Percentiles rank a stretch among this genome's conserved stretches.
Evolutionary conservation across 2,888 invertebrate species (phyloP).

Genomic region (Opisthograptis luteolata): DNA sequence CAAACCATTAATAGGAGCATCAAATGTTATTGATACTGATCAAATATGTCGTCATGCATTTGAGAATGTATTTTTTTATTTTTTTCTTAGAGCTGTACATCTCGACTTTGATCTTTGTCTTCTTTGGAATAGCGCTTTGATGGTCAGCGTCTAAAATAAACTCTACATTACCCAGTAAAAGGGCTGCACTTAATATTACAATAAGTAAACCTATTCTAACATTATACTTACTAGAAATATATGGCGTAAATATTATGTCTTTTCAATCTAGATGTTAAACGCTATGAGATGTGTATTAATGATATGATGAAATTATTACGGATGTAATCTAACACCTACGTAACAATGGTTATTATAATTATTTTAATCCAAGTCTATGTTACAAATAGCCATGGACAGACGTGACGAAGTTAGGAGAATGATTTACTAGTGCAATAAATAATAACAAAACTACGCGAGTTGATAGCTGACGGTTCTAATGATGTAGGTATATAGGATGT

Average conservation of each 20-base stretch:
- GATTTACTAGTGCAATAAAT: conserved; percentile 2
- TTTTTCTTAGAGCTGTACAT: conserved; percentile 5
- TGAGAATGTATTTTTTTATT: not conserved
- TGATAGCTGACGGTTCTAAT: not conserved
- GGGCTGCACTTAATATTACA: conserved; percentile 62
- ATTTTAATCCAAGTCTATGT: conserved; percentile 43
- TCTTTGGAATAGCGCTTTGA: conserved; percentile 4
- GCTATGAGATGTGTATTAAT: conserved; percentile 79
- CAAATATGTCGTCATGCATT: not conserved
- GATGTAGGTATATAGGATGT: conserved; percentile 1
- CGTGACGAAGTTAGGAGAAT: conserved; percentile 30
- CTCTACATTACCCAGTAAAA: conserved; percentile 57
- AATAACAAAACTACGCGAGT: not conserved
- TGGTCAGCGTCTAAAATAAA: conserved; percentile 38
- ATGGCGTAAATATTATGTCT: conserved; percentile 66
- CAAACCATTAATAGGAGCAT: no score
- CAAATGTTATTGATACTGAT: no score
- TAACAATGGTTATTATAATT: conserved; percentile 27
- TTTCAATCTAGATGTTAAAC: conserved; percentile 68
- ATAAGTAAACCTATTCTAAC: conserved; percentile 56
- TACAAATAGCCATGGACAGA: conserved; percentile 45
- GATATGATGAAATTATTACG: conserved; percentile 75
- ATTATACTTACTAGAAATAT: conserved; percentile 65
- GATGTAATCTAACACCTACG: conserved; percentile 20
- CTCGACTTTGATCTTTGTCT: conserved; percentile 3